Percentiles rank a stretch among this genome's conserved stretches.
phyloP scores from a whole-genome alignment of 2,113 vertebrate species.

The Tichodroma muraria region DNA sequence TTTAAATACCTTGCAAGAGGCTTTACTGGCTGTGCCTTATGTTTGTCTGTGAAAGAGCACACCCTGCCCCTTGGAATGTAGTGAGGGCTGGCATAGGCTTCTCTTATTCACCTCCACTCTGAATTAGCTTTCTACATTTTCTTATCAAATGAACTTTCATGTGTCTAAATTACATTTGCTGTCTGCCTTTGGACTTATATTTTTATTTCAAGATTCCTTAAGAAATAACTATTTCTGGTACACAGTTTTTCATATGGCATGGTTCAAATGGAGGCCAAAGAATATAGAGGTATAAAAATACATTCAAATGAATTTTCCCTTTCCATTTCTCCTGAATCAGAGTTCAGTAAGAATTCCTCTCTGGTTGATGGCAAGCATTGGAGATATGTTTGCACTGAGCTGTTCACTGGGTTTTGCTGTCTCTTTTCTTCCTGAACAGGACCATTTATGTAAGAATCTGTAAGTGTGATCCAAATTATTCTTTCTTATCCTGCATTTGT shows the following conservation, averaged over 20 bases:
- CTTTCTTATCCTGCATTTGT: background rate
- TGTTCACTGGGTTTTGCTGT: background rate
- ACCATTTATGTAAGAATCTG: background rate
- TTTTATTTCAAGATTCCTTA: background rate
- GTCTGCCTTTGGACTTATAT: background rate
- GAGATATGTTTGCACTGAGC: background rate
- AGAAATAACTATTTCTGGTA: background rate
- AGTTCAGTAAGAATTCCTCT: background rate
- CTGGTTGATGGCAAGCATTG: background rate
- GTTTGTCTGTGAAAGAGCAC: background rate
- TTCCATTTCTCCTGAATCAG: background rate
- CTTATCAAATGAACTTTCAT: background rate
- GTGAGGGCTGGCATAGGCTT: background rate
- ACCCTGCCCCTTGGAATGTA: background rate
- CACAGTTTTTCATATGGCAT: background rate
- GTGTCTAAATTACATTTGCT: background rate
- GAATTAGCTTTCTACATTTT: background rate
- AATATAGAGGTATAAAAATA: background rate
- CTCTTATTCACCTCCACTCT: background rate
- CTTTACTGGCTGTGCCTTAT: background rate
- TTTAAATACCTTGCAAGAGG: background rate
- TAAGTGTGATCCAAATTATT: background rate
- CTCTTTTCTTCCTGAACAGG: background rate
- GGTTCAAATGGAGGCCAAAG: background rate
- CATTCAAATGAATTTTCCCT: background rate